These are phyloP conservation scores for Lissonota sp. DNA, from an alignment of 2,888 invertebrate genomes.

Conservation along the genomic window DNA sequence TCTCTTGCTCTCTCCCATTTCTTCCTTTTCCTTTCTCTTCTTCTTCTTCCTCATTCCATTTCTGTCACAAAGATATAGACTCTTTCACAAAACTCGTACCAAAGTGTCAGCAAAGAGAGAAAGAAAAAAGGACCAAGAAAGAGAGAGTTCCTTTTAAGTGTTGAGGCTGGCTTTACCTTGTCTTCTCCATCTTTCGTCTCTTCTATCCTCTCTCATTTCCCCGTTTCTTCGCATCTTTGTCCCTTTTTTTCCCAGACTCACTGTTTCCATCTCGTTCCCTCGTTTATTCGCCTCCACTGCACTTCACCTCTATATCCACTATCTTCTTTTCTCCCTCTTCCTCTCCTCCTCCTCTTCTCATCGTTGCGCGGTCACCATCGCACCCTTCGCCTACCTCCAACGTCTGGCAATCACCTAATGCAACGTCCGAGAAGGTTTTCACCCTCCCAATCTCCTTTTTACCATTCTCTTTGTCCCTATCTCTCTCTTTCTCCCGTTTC, in stretches of 20 bases:
- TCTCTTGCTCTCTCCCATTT: constrained; percentile 67
- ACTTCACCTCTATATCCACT: constrained; percentile 22
- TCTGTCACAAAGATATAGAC: constrained; percentile 11
- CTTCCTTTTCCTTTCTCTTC: constrained; percentile 20
- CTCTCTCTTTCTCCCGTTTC: neutral
- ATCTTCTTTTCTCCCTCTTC: constrained; percentile 19
- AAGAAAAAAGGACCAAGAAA: constrained; percentile 1
- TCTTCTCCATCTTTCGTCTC: constrained; percentile 21
- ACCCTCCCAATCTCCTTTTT: constrained; percentile 24
- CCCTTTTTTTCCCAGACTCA: constrained; percentile 19
- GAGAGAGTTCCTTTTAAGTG: constrained; percentile 54
- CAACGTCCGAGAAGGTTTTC: constrained; percentile 64
- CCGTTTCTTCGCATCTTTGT: constrained; percentile 18
- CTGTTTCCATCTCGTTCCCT: constrained; percentile 33
- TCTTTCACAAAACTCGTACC: constrained; percentile 54
- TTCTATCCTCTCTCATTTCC: constrained; percentile 38
- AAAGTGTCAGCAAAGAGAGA: constrained; percentile 41
- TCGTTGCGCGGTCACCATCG: constrained; percentile 31
- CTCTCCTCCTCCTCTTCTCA: constrained; percentile 25
- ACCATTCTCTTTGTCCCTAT: constrained; percentile 9
- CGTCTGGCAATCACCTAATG: constrained; percentile 79
- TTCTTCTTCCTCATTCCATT: constrained; percentile 33
- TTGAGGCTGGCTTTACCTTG: constrained; percentile 40
- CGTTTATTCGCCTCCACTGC: neutral
- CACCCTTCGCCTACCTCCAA: constrained; percentile 16